Conservation (phyloP, 2,797 vertebrate species). For the Graptemys geographica region DNA sequence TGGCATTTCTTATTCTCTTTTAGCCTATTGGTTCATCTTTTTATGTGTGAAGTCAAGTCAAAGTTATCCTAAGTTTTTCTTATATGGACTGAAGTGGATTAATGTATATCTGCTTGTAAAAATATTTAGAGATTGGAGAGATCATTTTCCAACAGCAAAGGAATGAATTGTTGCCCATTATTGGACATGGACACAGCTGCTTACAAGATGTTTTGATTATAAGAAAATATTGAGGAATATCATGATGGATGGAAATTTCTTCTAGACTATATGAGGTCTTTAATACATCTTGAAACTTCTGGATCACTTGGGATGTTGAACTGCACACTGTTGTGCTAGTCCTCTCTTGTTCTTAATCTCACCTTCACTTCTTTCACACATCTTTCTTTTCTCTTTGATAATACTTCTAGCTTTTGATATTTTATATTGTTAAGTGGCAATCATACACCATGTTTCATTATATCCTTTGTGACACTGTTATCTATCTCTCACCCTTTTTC, state of each 20-base stretch:
- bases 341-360: neutral
- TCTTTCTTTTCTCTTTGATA: neutral
- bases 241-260: neutral
- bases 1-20: neutral
- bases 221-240: neutral
- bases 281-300: rapidly evolving
- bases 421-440: rapidly evolving
- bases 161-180: neutral
- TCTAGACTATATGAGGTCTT: neutral
- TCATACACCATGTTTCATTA: neutral
- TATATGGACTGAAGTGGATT: neutral
- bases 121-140: neutral
- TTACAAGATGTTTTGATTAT: rapidly evolving
- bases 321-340: neutral
- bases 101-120: neutral
- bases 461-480: rapidly evolving
- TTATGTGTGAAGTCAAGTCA: neutral
- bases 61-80: neutral
- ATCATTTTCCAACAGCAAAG: rapidly evolving
- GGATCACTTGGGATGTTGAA: neutral
- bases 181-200: neutral
- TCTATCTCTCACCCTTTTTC: neutral
- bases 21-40: neutral
- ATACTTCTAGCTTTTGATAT: rapidly evolving
- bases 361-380: neutral